phyloP scores from a whole-genome alignment of 2,113 vertebrate genomes.

The Tretioscincus oriximinensis region DNA sequence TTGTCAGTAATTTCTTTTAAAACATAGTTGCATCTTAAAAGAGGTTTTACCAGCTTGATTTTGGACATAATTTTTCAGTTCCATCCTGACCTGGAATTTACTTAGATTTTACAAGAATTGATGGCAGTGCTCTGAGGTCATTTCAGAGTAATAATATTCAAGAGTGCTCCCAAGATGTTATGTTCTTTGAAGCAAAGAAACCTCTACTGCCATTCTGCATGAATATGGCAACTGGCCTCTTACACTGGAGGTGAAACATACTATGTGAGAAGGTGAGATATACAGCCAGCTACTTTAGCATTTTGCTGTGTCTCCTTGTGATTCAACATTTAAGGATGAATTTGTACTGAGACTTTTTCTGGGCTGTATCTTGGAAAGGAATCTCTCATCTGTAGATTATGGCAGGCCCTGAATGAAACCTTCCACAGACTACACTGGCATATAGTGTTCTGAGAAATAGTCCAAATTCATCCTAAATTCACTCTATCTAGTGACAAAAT shows the following conservation, averaged over 20 bases:
- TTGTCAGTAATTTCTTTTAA: neutral
- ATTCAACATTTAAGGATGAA: neutral
- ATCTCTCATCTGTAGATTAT: no score
- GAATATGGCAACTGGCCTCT: no score
- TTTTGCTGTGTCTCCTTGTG: neutral
- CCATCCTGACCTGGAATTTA: neutral
- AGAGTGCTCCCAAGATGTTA: neutral
- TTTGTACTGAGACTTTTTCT: no score
- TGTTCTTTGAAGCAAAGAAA: no score
- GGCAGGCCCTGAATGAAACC: no score
- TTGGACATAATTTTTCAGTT: neutral
- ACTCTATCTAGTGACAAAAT: neutral
- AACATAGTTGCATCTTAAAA: neutral
- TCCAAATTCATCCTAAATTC: no score
- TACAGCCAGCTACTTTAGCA: neutral
- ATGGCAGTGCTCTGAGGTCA: neutral
- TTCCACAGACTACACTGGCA: no score
- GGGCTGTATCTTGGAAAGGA: no score
- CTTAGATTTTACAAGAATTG: neutral
- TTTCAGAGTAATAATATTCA: neutral
- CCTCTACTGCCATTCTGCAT: no score
- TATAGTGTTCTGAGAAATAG: no score
- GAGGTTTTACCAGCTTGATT: neutral
- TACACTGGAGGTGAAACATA: no score
- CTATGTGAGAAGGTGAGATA: no score